Percentiles rank a stretch among this genome's conserved stretches.
Evolutionary conservation across 2,888 invertebrate species (phyloP).

Genomic region (Achlya flavicornis): DNA sequence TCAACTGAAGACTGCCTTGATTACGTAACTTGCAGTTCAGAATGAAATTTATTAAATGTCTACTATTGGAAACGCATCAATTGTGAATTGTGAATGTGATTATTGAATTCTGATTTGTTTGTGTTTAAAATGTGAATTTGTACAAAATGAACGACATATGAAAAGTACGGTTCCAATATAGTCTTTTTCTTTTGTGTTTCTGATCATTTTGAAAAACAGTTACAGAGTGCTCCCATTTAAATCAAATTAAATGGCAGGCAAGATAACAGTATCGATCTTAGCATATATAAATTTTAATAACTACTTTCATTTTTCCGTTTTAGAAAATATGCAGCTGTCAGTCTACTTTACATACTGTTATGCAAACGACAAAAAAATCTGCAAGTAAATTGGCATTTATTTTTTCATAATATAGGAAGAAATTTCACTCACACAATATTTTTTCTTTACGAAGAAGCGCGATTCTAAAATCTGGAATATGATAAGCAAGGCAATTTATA

Average conservation of each 20-base stretch:
- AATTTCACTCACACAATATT: slow-evolving; percentile 2
- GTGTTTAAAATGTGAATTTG: background rate
- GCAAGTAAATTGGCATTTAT: background rate
- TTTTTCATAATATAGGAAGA: slow-evolving; percentile 4
- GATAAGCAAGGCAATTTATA: slow-evolving; percentile 14
- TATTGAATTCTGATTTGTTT: background rate
- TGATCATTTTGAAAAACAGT: background rate
- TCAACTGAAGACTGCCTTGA: slow-evolving; percentile 23
- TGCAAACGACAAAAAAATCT: too few species aligned
- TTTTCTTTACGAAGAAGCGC: slow-evolving; percentile 5
- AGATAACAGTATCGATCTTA: too few species aligned
- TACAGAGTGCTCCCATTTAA: background rate
- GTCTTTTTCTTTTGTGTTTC: background rate
- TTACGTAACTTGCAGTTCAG: slow-evolving; percentile 24
- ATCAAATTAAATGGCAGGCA: too few species aligned
- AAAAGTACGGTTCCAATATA: background rate
- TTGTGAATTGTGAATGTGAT: slow-evolving; percentile 12
- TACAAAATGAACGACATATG: background rate
- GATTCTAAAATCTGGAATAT: slow-evolving; percentile 9
- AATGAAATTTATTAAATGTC: slow-evolving; percentile 24
- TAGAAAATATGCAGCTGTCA: too few species aligned
- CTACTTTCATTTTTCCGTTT: too few species aligned
- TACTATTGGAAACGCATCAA: slow-evolving; percentile 20
- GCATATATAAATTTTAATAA: too few species aligned
- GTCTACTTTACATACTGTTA: background rate